phyloP scores from a whole-genome alignment of 2,888 invertebrate species.

The Junonia oenone region DNA sequence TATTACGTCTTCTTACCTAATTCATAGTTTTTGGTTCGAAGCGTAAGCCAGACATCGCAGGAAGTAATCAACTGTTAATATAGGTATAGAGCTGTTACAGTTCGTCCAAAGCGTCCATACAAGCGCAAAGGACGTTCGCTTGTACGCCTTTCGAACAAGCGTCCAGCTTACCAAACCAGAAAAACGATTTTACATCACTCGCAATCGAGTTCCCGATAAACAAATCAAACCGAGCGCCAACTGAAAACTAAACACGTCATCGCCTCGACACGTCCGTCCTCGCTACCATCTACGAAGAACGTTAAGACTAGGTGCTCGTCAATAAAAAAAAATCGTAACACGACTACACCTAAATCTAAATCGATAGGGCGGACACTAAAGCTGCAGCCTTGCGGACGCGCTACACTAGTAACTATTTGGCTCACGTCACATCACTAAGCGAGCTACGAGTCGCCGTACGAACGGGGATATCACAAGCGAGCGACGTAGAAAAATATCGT shows the following conservation, averaged over 20 bases:
- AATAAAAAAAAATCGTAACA: slow-evolving; percentile 9
- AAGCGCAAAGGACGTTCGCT: neutral
- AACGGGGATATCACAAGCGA: slow-evolving; percentile 30
- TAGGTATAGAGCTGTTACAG: slow-evolving; percentile 14
- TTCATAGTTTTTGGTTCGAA: slow-evolving; percentile 57
- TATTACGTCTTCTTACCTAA: slow-evolving; percentile 71
- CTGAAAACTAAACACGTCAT: slow-evolving; percentile 16
- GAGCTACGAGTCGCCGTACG: slow-evolving; percentile 31
- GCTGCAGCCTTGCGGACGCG: slow-evolving; percentile 65
- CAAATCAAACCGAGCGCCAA: slow-evolving; percentile 22
- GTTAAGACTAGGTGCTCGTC: slow-evolving; percentile 25
- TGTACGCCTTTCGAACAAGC: slow-evolving; percentile 1
- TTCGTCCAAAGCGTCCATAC: slow-evolving; percentile 19
- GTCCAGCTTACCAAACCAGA: neutral
- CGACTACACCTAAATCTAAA: slow-evolving; percentile 35
- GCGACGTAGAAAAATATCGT: slow-evolving; percentile 30
- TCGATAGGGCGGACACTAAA: slow-evolving; percentile 47
- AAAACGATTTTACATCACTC: slow-evolving; percentile 2
- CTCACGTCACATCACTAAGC: slow-evolving; percentile 51
- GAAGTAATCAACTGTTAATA: slow-evolving; percentile 43
- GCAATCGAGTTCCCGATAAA: slow-evolving; percentile 16
- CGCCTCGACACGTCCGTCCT: slow-evolving; percentile 10
- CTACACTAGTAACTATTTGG: slow-evolving; percentile 59
- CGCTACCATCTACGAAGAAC: slow-evolving; percentile 31
- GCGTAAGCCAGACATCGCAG: slow-evolving; percentile 63